Evolutionary conservation across 2,888 invertebrate genomes (phyloP).

Genomic region (Physocephala rufipes): DNA sequence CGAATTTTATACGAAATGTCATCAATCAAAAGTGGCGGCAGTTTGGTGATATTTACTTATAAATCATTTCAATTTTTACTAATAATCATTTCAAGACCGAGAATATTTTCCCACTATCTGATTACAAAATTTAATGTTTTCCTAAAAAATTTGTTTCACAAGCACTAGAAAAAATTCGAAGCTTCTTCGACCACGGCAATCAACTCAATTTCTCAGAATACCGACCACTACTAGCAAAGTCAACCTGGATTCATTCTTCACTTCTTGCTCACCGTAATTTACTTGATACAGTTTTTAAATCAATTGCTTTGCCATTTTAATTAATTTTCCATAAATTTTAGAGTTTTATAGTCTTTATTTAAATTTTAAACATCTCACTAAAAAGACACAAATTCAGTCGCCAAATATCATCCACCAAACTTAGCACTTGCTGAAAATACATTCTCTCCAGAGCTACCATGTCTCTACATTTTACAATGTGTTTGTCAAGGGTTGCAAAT

Average conservation of each 20-base stretch:
- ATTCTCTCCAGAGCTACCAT: background rate
- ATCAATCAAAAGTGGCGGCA: no score
- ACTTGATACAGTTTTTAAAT: slow-evolving; percentile 8
- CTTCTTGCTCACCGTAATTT: slow-evolving; percentile 26
- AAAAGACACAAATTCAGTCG: slow-evolving; percentile 13
- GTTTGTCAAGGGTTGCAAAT: no score
- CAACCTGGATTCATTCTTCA: slow-evolving; percentile 4
- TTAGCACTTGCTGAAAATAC: slow-evolving; percentile 27
- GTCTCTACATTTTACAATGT: no score
- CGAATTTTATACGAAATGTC: no score
- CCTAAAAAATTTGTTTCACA: background rate
- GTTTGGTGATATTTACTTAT: no score
- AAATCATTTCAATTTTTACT: no score
- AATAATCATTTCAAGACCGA: no score
- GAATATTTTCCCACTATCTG: background rate
- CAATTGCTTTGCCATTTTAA: background rate
- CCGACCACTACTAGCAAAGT: slow-evolving; percentile 19
- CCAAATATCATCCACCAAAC: slow-evolving; percentile 29
- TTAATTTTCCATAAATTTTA: slow-evolving; percentile 21
- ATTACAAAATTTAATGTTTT: background rate
- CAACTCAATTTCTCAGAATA: slow-evolving; percentile 13
- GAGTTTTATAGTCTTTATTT: slow-evolving; percentile 3
- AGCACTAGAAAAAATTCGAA: slow-evolving; percentile 7
- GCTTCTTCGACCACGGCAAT: slow-evolving; percentile 29
- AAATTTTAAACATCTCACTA: slow-evolving; percentile 16